Conservation (phyloP, 2,797 vertebrate species). For the Phaenicophaeus curvirostris region DNA sequence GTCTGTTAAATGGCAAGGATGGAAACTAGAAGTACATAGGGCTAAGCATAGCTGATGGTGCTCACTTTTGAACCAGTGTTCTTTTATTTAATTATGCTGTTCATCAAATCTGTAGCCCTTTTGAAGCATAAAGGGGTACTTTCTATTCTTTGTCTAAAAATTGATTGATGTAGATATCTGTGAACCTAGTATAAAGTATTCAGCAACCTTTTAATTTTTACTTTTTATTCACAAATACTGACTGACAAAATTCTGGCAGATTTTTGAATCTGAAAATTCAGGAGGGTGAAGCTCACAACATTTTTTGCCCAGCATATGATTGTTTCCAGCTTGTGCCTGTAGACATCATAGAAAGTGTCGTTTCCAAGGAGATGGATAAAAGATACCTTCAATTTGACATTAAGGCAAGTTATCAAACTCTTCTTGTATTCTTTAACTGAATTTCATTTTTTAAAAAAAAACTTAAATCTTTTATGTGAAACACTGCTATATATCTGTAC, state of each 20-base stretch:
- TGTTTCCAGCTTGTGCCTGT: slow-evolving; percentile 98
- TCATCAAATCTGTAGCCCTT: neutral
- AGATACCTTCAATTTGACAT: slow-evolving; percentile 99
- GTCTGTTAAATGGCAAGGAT: neutral
- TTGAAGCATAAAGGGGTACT: neutral
- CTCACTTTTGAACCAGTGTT: neutral
- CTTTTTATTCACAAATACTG: slow-evolving; percentile 41
- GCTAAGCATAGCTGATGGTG: neutral
- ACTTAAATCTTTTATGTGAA: neutral
- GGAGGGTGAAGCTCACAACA: slow-evolving; percentile 98
- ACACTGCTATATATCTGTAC: neutral
- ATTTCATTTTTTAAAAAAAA: slow-evolving; percentile 23
- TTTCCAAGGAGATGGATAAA: slow-evolving; percentile 98
- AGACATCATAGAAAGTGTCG: slow-evolving; percentile 97
- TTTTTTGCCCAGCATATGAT: slow-evolving; percentile 96
- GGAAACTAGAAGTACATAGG: neutral
- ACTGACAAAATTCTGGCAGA: slow-evolving; percentile 76
- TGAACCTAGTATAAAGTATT: neutral
- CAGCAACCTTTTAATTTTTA: neutral
- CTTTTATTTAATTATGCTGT: neutral
- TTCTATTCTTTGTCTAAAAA: neutral
- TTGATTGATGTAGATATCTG: neutral
- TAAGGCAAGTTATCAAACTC: slow-evolving; percentile 83
- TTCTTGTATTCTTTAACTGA: neutral
- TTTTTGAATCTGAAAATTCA: slow-evolving; percentile 99